Conservation (phyloP, 2,797 vertebrate genomes). For the Halcyon smyrnensis region DNA sequence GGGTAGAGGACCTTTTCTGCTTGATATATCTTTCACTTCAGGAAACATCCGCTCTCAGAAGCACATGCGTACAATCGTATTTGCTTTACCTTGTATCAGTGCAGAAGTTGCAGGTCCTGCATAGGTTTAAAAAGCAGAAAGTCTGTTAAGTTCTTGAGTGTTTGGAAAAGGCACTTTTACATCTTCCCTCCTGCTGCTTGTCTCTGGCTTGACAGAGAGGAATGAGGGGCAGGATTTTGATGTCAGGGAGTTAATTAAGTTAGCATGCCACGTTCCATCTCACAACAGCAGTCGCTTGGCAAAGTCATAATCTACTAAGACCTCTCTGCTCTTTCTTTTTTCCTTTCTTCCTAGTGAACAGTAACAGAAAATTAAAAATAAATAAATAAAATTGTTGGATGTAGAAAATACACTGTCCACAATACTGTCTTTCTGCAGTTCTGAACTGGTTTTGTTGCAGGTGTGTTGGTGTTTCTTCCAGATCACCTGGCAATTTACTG, state of each 20-base stretch:
- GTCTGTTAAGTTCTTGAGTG: neutral
- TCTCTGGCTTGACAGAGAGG: neutral
- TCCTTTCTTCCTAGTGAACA: neutral
- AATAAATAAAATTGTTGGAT: neutral
- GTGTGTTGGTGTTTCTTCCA: slow-evolving; percentile 56
- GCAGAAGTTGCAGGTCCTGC: neutral
- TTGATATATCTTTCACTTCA: neutral
- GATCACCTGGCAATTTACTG: slow-evolving; percentile 48
- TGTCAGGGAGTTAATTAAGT: neutral
- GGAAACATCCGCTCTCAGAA: neutral
- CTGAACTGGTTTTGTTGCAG: slow-evolving; percentile 23
- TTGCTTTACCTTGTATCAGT: neutral
- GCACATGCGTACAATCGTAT: fast-evolving
- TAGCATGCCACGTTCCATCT: neutral
- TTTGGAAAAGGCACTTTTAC: neutral
- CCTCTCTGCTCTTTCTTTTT: neutral
- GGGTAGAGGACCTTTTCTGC: neutral
- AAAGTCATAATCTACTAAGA: neutral
- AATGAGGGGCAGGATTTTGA: neutral
- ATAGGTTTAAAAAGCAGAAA: neutral
- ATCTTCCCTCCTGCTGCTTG: neutral
- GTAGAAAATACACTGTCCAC: neutral
- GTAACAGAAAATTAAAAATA: neutral
- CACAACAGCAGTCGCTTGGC: neutral
- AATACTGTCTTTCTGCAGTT: neutral